Percentiles rank a stretch among this genome's conserved stretches.
Evolutionary conservation across 2,888 invertebrate genomes (phyloP).

Genomic region (Ctenicera cuprea): DNA sequence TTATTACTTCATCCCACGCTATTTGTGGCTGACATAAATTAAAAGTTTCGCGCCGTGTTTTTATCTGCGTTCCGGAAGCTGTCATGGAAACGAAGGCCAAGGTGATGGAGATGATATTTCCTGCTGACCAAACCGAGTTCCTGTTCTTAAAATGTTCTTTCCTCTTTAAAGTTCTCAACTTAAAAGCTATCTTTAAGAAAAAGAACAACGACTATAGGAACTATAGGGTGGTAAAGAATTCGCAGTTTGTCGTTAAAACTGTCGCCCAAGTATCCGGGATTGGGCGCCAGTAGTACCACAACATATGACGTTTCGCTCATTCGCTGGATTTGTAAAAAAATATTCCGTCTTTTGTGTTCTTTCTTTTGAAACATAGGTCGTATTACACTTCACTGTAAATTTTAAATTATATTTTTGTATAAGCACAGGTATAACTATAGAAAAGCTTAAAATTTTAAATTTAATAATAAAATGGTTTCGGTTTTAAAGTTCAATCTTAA

Average conservation of each 20-base stretch:
- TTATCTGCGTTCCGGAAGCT: conserved; percentile 10
- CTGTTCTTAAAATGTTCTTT: not conserved
- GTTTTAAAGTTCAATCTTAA: no score
- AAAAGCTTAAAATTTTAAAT: not conserved
- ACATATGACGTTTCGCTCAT: conserved; percentile 6
- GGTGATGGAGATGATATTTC: conserved; percentile 13
- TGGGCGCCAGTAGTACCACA: conserved; percentile 26
- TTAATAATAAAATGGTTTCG: not conserved
- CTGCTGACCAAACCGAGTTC: not conserved
- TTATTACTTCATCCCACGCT: conserved; percentile 5
- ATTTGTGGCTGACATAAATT: conserved; percentile 10
- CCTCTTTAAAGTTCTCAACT: not conserved
- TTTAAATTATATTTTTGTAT: not conserved
- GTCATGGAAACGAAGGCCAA: not conserved
- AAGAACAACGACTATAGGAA: not conserved
- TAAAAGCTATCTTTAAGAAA: not conserved
- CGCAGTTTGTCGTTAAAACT: conserved; percentile 15
- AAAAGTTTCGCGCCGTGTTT: conserved; percentile 6
- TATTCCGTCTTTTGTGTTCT: not conserved
- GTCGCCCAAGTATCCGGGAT: conserved; percentile 39
- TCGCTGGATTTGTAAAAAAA: conserved; percentile 1
- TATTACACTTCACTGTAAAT: not conserved
- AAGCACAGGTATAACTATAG: no score
- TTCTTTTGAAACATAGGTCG: not conserved
- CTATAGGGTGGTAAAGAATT: conserved; percentile 6